Conservation (phyloP, 2,113 vertebrate species). For the Crocuta crocuta region DNA sequence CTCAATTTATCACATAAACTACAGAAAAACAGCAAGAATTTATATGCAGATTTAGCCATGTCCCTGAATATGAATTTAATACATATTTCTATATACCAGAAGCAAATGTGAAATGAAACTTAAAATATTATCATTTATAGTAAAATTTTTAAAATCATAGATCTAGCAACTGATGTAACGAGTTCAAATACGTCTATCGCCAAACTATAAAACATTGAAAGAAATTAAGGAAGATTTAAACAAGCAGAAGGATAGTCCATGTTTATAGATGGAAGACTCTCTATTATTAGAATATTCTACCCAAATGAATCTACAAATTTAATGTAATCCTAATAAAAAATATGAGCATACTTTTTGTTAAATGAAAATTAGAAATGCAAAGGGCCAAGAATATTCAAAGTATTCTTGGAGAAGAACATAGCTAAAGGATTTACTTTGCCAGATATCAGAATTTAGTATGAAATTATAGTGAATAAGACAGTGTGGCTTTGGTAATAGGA, state of each 20-base stretch:
- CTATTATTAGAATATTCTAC: neutral
- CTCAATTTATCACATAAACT: neutral
- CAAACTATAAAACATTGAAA: neutral
- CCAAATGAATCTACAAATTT: neutral
- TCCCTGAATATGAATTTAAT: neutral
- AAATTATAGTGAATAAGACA: neutral
- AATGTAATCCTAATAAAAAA: neutral
- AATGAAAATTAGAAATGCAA: neutral
- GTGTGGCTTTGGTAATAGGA: neutral
- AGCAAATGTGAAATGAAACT: neutral
- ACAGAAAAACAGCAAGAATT: neutral
- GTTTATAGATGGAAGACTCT: neutral
- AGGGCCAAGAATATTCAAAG: neutral
- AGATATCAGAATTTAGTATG: slow-evolving; percentile 8
- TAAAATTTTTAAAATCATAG: neutral
- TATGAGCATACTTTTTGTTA: neutral
- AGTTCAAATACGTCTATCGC: neutral
- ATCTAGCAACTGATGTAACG: neutral
- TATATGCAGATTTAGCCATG: neutral
- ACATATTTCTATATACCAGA: neutral
- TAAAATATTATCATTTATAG: neutral
- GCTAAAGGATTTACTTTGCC: neutral
- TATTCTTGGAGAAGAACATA: neutral
- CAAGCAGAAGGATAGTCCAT: neutral
- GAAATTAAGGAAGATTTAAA: slow-evolving; percentile 3